These are phyloP conservation scores for Trichonephila clavata DNA, from an alignment of 1,140 invertebrate species.

Conservation along the genomic window DNA sequence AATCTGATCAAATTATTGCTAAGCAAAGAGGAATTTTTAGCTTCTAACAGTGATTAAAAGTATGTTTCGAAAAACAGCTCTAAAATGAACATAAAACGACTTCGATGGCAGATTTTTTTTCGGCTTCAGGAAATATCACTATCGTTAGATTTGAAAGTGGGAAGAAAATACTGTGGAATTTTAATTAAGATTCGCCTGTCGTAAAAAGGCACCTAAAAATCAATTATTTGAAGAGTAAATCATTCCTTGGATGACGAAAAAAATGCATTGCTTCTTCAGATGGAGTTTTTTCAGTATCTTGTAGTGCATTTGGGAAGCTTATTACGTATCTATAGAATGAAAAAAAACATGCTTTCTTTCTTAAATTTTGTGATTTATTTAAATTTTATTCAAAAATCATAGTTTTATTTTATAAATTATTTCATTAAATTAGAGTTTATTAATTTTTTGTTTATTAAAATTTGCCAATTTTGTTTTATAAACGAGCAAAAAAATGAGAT, in stretches of 20 bases:
- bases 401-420: too few species aligned
- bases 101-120: not conserved
- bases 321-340: not conserved
- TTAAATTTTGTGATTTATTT: too few species aligned
- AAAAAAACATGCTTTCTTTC: not conserved
- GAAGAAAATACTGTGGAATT: not conserved
- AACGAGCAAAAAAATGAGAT: too few species aligned
- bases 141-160: not conserved
- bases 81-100: not conserved
- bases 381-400: too few species aligned
- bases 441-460: too few species aligned
- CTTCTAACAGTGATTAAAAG: not conserved
- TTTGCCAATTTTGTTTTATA: too few species aligned
- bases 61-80: not conserved
- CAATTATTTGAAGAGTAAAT: conserved; percentile 21
- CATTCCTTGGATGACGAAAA: not conserved
- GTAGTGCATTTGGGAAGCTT: not conserved
- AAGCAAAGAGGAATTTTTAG: not conserved
- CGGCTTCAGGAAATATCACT: too few species aligned
- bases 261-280: not conserved
- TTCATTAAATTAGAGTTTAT: too few species aligned
- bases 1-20: too few species aligned
- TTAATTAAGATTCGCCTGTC: conserved; percentile 16
- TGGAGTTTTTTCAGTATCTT: not conserved
- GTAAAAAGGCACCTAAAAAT: conserved; percentile 5